Percentiles rank a stretch among this genome's conserved stretches.
Conservation (phyloP, 2,888 invertebrate genomes). For the Caenorhabditis becei region DNA sequence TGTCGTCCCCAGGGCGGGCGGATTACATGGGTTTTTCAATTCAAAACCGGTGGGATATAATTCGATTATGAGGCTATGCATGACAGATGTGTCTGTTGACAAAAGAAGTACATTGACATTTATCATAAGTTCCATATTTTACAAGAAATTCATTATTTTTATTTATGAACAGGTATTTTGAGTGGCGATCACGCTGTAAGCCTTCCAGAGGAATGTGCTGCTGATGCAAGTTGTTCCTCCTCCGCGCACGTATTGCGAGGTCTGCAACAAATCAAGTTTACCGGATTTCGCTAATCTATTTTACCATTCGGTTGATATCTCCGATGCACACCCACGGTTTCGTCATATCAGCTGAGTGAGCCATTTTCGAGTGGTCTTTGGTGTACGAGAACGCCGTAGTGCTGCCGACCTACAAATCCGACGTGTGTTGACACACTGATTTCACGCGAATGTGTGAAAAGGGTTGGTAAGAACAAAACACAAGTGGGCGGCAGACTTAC, state of each 20-base stretch:
- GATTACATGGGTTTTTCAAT: slow-evolving; percentile 4
- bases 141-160: neutral
- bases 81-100: neutral
- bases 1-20: slow-evolving; percentile 7
- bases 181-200: slow-evolving; percentile 84
- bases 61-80: slow-evolving; percentile 1
- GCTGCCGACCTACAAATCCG: slow-evolving; percentile 63
- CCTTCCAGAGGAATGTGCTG: slow-evolving; percentile 86
- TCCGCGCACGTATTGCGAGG: slow-evolving; percentile 88
- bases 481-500: slow-evolving; percentile 14
- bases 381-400: slow-evolving; percentile 81
- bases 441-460: slow-evolving; percentile 18
- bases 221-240: slow-evolving; percentile 91
- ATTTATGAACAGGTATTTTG: slow-evolving; percentile 63
- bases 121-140: neutral
- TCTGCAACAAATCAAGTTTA: slow-evolving; percentile 83
- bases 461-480: slow-evolving; percentile 19
- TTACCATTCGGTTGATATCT: slow-evolving; percentile 92
- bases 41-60: neutral
- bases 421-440: slow-evolving; percentile 18
- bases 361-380: slow-evolving; percentile 92
- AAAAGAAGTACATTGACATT: too few relatives aligned
- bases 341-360: slow-evolving; percentile 84
- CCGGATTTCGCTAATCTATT: neutral
- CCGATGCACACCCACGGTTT: slow-evolving; percentile 91